Evolutionary conservation across 2,797 vertebrate genomes (phyloP).

Genomic region (Dendrocincla fuliginosa): DNA sequence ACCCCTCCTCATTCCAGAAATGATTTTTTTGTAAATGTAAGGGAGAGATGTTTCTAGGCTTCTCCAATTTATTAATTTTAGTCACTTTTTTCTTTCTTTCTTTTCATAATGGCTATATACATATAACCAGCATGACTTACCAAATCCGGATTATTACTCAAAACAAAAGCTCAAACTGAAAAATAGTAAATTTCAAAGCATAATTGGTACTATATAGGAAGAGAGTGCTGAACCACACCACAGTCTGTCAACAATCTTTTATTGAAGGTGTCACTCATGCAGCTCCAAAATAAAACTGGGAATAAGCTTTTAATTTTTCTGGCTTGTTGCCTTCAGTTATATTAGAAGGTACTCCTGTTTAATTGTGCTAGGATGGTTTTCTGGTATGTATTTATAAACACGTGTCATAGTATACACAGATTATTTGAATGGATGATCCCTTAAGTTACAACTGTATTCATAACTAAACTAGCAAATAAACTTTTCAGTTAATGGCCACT

Average conservation of each 20-base stretch:
- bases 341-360: neutral
- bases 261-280: neutral
- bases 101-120: accelerated
- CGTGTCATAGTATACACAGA: neutral
- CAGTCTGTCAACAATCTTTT: neutral
- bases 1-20: neutral
- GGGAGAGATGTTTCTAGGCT: neutral
- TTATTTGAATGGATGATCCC: neutral
- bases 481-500: neutral
- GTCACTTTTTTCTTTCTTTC: neutral
- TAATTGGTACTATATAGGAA: neutral
- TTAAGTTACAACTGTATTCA: neutral
- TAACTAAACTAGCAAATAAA: neutral
- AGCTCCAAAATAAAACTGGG: neutral
- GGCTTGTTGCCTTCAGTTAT: neutral
- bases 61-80: neutral
- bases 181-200: neutral
- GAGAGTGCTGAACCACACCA: neutral
- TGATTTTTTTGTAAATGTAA: neutral
- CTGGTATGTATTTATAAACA: neutral
- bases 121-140: neutral
- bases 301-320: neutral
- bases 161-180: neutral
- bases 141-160: neutral
- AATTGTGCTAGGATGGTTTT: neutral